phyloP scores from a whole-genome alignment of 2,113 vertebrate species.

The Ptychochromis oligacanthus region DNA sequence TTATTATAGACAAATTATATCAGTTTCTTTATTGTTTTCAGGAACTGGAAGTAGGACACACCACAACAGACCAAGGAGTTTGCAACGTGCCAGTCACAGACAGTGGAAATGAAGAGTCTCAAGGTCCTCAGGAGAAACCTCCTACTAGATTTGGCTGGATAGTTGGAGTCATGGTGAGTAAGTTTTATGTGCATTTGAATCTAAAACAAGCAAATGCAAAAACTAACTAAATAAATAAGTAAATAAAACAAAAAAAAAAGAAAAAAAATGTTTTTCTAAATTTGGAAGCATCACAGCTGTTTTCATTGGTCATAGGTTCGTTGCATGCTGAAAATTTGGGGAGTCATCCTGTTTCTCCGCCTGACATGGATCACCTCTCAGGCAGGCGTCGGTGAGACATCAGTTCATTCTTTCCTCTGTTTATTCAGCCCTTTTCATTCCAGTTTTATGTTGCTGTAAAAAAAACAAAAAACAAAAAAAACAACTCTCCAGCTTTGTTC shows the following conservation, averaged over 20 bases:
- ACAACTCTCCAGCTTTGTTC: background rate
- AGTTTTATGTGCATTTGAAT: background rate
- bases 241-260: background rate
- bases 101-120: background rate
- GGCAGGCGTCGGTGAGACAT: slow-evolving; percentile 74
- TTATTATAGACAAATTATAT: too few relatives aligned
- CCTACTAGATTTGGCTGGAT: slow-evolving; percentile 77
- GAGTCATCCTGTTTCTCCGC: slow-evolving; percentile 77
- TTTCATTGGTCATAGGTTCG: slow-evolving; percentile 63
- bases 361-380: slow-evolving; percentile 45
- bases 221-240: background rate
- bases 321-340: slow-evolving; percentile 82
- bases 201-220: background rate
- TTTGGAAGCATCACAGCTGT: background rate
- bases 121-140: background rate
- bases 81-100: slow-evolving; percentile 12
- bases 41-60: slow-evolving; percentile 35
- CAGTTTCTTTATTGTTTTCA: slow-evolving; percentile 6
- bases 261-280: too few relatives aligned
- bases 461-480: too few relatives aligned
- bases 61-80: slow-evolving; percentile 1
- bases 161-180: slow-evolving; percentile 74
- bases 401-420: background rate
- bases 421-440: background rate
- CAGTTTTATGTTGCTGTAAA: background rate